Base-by-base conservation (phyloP, 1,140 invertebrate genomes). In the Ostrea edulis region DNA sequence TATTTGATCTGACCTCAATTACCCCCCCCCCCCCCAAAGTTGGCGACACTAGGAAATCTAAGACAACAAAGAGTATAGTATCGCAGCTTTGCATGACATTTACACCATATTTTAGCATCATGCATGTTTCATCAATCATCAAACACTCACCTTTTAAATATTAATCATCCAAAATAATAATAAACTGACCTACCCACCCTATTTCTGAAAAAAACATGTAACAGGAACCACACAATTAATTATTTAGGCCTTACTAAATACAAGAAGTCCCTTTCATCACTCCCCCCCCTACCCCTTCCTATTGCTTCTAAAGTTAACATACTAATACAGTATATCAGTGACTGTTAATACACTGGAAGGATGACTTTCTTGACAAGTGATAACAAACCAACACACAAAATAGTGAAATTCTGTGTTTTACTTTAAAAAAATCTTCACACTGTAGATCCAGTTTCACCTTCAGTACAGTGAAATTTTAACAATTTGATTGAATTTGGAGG, bases 341-440 rank as follows among this genome's bases (percentile, higher is more conserved):
- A 77, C 29, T 77, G 68, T 77, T 77, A 77, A 77, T 29, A 77
- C 68, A 77, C 68, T 77, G 17, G 68, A 77, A 77, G 68, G 68
- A 77, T 77, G 68, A 77, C 68, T 77, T 77, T 77, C 68, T 77
- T 77, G 9, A 77, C 8, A 25, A 29, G 68, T 62, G 58, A 62
- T 62, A 35, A 62, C 11, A 12, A 77, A 25, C 68, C 25, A 77
- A 77, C 68, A 77, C 68, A 77, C 68, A 77, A 77, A 77, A 77
- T 77, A 14, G 68, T 77, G 68, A 77, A 29, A 77, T 29, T 29
- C 68, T 77, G 68, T 77, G 68, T 77, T 25, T 77, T 11, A 77
- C 17, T 14, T 62, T 62, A 9, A 77, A 77, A 25, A 29, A 12
- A 29, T 9, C 14, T 29, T 22, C 14, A 77, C 68, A 14, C 68